These are phyloP conservation scores for Sturnus vulgaris DNA, from an alignment of 2,113 vertebrate species.

Conservation along the genomic window DNA sequence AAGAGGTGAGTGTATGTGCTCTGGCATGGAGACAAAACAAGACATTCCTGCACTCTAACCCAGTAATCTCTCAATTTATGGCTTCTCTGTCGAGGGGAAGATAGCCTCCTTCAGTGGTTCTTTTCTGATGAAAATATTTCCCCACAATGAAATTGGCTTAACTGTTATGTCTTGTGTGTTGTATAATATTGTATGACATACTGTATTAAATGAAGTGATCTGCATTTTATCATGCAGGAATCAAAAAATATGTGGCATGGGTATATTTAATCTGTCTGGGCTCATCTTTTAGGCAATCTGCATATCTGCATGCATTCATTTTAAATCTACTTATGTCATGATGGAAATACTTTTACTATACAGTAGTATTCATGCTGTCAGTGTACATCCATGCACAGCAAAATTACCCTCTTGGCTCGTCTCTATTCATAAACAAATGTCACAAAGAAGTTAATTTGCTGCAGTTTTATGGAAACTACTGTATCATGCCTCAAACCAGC, in stretches of 20 bases:
- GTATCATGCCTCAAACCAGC: neutral
- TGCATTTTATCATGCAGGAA: neutral
- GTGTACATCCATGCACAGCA: neutral
- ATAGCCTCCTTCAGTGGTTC: neutral
- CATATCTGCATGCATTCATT: neutral
- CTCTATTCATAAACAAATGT: neutral
- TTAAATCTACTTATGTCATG: neutral
- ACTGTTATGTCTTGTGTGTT: neutral
- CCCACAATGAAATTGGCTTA: neutral
- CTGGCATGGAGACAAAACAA: neutral
- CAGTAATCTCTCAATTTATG: neutral
- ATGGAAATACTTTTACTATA: neutral
- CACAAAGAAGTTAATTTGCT: neutral
- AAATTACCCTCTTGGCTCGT: neutral
- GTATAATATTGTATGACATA: neutral
- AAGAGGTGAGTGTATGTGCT: neutral
- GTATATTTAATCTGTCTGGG: neutral
- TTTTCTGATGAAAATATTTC: neutral
- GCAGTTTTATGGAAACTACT: neutral
- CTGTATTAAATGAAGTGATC: neutral
- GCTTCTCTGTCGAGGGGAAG: neutral
- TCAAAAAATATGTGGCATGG: neutral
- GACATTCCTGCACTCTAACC: neutral
- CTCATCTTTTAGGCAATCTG: neutral
- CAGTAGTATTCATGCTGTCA: neutral